Conservation (phyloP, 2,797 vertebrate genomes). For the Sphaeramia orbicularis region DNA sequence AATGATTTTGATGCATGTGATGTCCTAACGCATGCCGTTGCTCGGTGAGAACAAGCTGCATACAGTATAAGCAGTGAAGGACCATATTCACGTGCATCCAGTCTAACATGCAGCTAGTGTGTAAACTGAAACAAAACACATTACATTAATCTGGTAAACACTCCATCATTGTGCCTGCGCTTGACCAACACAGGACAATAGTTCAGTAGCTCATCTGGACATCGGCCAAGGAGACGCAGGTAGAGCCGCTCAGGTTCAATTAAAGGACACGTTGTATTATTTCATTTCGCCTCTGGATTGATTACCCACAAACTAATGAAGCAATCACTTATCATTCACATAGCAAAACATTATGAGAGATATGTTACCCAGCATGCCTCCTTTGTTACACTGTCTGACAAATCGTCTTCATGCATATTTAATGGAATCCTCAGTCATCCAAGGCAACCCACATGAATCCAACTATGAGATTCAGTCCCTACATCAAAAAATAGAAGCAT, state of each 20-base stretch:
- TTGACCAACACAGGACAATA: not conserved
- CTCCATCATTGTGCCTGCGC: not conserved
- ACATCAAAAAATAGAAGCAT: not conserved
- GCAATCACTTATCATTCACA: not conserved
- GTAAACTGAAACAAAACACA: conserved; percentile 4
- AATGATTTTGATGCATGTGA: not conserved
- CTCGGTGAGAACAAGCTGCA: conserved; percentile 6
- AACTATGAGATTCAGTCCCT: conserved; percentile 31
- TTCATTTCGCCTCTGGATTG: not conserved
- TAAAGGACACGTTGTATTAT: conserved; percentile 3
- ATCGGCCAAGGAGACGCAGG: not conserved
- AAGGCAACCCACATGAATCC: conserved; percentile 47
- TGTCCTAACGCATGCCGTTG: not conserved
- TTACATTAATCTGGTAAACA: not conserved
- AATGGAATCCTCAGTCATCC: conserved; percentile 56
- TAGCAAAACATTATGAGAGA: conserved; percentile 31
- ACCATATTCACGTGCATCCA: conserved; percentile 40
- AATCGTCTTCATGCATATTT: conserved; percentile 71
- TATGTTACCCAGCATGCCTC: conserved; percentile 47
- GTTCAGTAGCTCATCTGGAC: not conserved
- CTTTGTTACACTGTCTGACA: conserved; percentile 76
- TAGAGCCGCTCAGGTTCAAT: conserved; percentile 15
- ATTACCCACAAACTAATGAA: not conserved
- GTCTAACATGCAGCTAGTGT: conserved; percentile 44
- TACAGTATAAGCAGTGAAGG: not conserved